These are phyloP conservation scores for Nemoura dubitans DNA, from an alignment of 2,888 invertebrate species.

Conservation along the genomic window DNA sequence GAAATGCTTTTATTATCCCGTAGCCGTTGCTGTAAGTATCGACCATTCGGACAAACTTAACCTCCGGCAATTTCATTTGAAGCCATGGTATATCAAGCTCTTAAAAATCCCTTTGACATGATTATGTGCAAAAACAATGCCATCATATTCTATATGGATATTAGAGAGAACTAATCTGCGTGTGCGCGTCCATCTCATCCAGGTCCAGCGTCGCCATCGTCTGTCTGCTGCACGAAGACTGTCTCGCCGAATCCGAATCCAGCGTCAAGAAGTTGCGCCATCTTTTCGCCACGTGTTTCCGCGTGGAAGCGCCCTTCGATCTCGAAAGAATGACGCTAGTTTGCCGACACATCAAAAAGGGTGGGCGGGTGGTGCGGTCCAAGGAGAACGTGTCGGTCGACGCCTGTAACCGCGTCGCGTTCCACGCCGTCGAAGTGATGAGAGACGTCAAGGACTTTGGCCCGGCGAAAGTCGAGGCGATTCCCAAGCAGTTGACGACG, in stretches of 20 bases:
- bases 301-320: not conserved
- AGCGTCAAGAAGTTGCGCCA: not conserved
- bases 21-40: too few relatives aligned
- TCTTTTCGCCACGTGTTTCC: not conserved
- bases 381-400: not conserved
- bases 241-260: not conserved
- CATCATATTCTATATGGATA: too few relatives aligned
- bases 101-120: too few relatives aligned
- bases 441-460: not conserved
- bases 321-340: not conserved
- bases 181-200: too few relatives aligned
- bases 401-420: too few relatives aligned
- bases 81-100: too few relatives aligned
- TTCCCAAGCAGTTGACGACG: slow-evolving; percentile 65
- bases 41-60: too few relatives aligned
- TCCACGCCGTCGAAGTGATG: not conserved
- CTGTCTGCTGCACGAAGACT: not conserved
- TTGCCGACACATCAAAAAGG: not conserved
- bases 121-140: too few relatives aligned
- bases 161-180: too few relatives aligned
- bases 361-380: not conserved
- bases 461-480: not conserved
- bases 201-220: not conserved
- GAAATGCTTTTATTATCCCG: too few relatives aligned
- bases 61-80: too few relatives aligned